Base-by-base conservation (phyloP, 1,140 invertebrate genomes). In the Tribolium madens region DNA sequence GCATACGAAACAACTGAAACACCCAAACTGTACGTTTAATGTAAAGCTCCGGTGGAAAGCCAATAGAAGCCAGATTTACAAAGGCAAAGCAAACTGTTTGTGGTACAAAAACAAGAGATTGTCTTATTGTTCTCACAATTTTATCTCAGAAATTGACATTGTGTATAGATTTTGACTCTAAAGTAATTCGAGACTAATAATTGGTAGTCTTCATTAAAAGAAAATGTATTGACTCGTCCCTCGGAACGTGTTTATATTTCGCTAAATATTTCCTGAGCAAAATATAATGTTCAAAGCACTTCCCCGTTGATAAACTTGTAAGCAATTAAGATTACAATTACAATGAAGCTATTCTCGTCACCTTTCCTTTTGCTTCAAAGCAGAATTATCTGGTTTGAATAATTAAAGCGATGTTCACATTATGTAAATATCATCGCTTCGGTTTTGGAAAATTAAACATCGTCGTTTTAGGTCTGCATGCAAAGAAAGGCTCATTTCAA, bases 1-100 rank as follows among this genome's bases (percentile, higher is more conserved):
- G 79, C 73, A 60, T 69, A 47, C 80, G 75, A 78, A 14, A 71
- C 79, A 74, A 80, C 48, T 78, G 81, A 78, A 81, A 80, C 81
- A 83, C 81, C 81, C 81, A 75, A 78, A 73, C 76, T 73, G 71
- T 74, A 64, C 73, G 73, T 79, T 79, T 81, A 64, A 64, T 64
- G 57, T 33, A 50, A 80, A 79, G 81, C 81, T 82, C 70, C 76
- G 60, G 68, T 70, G 80, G 80, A 80, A 83, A 82, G 81, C 83
- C 83, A 80, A 84, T 83, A 82, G 79, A 84, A 82, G 78, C 78
- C 80, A 42, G 79, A 60, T 73, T 82, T 76, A 83, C 82, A 81
- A 82, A 78, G 81, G 71, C 69, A 26, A 52, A 71, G 33, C 48
- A 48, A 52, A 52, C 69, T 46, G 69, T 64, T 64, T 31, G 7